A percentile compares a stretch with the other conserved stretches of the same genome.
phyloP scores from a whole-genome alignment of 2,113 vertebrate species.

The Artemisiospiza belli region DNA sequence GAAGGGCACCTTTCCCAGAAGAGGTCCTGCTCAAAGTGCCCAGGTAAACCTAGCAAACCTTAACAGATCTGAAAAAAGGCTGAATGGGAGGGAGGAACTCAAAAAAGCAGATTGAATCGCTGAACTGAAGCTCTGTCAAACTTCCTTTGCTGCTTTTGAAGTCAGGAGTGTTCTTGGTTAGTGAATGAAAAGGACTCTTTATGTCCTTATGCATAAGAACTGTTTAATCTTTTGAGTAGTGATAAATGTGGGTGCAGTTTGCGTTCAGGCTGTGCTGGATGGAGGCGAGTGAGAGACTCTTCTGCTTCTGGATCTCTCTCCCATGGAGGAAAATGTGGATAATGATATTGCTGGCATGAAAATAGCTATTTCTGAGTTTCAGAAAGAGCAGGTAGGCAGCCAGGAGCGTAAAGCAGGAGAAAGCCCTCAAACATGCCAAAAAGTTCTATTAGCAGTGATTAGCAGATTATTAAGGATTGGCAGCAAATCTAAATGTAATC shows the following conservation, averaged over 20 bases:
- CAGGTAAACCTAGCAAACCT: neutral
- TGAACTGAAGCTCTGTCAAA: neutral
- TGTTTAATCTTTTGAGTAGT: neutral
- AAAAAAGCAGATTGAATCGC: neutral
- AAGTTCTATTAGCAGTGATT: neutral
- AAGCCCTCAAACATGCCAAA: rapidly evolving
- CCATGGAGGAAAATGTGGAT: rapidly evolving
- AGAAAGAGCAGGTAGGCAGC: neutral
- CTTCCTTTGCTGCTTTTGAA: neutral
- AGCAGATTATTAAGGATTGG: neutral
- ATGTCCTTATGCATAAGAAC: rapidly evolving
- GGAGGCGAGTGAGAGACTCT: neutral
- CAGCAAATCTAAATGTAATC: neutral
- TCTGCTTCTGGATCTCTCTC: neutral
- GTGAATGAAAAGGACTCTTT: neutral
- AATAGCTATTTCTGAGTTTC: neutral
- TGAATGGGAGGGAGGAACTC: neutral
- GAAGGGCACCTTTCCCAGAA: neutral
- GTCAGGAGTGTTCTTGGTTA: neutral
- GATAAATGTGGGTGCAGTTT: neutral
- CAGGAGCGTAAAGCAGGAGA: neutral
- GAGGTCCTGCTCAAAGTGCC: neutral
- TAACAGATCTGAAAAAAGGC: neutral
- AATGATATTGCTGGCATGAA: neutral
- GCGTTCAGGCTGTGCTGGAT: neutral